Base-by-base conservation (phyloP, 2,113 vertebrate species). In the Malaclemys terrapin region DNA sequence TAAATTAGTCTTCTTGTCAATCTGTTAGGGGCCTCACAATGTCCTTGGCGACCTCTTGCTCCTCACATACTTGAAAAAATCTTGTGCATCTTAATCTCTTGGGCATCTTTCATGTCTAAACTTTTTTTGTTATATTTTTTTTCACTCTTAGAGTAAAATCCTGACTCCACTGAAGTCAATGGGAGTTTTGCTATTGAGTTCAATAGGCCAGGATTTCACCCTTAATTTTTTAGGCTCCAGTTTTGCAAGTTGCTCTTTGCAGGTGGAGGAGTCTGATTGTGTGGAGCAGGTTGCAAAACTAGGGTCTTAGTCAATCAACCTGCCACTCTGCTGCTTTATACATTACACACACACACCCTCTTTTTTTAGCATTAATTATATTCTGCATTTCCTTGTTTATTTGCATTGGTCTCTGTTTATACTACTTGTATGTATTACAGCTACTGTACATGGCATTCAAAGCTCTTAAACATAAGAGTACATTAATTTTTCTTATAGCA, bases 1-100 rank as follows among this genome's bases (percentile, higher is more conserved):
- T 96, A 97, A 97, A 97, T 97, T 97, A 97, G 96, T 97, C 96
- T 96, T 97, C 96, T 97, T 96, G 96, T 96, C 97, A 96, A 85
- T 72, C 95, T 96, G 94, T 97, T 97, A 97, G 96, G 97, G 96
- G 95, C 95, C 96, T 96, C 95, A 95, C 95, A 96, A 97, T 97
- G 95, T 97, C 97, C 95, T 96, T 93, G 94, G 92, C 96, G 95
- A 97, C 95, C 96, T 93, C 95, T 95, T 92, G 96, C 96, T 94
- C 96, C 95, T 94, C 94, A 94, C 95, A 96, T 87, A 89, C 90
- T 89, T 93, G 78, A 65, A 96, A 96, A 91, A 95, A 92, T 93
- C 84, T 65, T 7, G 38, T 83, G 47, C 42, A 35, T 94, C 88
- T 87, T 80, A 94, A 91, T 42, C 89, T 31, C n/a, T 84, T n/a